Conservation (phyloP, 2,797 vertebrate genomes). For the Anguilla anguilla region DNA sequence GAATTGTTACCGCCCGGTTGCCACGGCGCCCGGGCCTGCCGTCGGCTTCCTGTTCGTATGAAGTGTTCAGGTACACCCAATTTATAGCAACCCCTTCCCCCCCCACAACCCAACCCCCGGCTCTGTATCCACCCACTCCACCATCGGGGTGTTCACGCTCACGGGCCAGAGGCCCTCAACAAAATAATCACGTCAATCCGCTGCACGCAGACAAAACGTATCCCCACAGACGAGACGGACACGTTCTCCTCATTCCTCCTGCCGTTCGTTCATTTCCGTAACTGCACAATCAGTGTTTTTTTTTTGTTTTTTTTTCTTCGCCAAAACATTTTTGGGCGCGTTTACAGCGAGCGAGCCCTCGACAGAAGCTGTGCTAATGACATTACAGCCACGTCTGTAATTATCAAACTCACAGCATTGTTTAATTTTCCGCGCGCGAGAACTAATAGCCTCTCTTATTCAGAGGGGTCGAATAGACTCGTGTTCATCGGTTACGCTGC, state of each 20-base stretch:
- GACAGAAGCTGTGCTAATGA: no score
- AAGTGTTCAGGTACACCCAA: background rate
- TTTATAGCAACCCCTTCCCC: background rate
- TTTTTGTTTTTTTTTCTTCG: no score
- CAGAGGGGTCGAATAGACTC: background rate
- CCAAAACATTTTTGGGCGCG: no score
- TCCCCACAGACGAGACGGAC: background rate
- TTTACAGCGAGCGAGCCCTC: no score
- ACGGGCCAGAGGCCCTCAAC: background rate
- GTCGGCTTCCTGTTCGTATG: background rate
- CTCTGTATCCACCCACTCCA: background rate
- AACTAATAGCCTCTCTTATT: background rate
- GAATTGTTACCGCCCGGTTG: background rate
- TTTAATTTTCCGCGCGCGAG: background rate
- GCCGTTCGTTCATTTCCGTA: background rate
- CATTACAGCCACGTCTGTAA: no score
- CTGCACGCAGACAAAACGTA: background rate
- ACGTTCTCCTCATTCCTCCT: background rate
- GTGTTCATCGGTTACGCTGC: background rate
- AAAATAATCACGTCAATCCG: slow-evolving; percentile 28
- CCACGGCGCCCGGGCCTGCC: background rate
- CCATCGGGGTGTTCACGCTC: background rate
- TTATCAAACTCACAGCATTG: background rate
- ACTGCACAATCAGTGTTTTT: background rate
- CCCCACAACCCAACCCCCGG: background rate